These are phyloP conservation scores for Drosophila koepferae DNA, from an alignment of 2,888 invertebrate genomes.

Conservation along the genomic window DNA sequence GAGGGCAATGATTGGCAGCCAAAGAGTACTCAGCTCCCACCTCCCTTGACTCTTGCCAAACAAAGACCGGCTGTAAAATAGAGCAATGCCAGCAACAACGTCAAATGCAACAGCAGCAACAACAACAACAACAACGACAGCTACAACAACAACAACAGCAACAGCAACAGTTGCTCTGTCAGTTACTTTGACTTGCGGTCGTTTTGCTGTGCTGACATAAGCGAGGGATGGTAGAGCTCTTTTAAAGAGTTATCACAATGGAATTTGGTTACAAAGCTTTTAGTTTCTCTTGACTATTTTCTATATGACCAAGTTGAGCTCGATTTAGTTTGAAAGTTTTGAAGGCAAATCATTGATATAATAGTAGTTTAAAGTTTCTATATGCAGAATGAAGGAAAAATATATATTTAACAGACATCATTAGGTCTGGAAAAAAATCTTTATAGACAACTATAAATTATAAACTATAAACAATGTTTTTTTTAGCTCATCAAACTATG, in stretches of 20 bases:
- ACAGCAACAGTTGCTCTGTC: slow-evolving; percentile 56
- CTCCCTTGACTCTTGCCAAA: slow-evolving; percentile 4
- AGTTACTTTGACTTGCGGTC: slow-evolving; percentile 65
- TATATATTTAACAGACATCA: too few species aligned
- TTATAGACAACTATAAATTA: too few species aligned
- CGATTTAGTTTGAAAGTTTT: too few species aligned
- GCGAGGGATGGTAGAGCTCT: slow-evolving; percentile 42
- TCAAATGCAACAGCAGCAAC: slow-evolving; percentile 20
- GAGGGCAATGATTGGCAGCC: slow-evolving; percentile 72
- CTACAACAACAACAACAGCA: slow-evolving; percentile 41
- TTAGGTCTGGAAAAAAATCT: too few species aligned
- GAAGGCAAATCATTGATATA: too few species aligned
- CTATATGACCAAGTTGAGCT: too few species aligned
- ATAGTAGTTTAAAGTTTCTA: too few species aligned
- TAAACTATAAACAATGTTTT: too few species aligned
- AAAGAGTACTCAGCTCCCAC: slow-evolving; percentile 16
- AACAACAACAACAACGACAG: slow-evolving; percentile 28
- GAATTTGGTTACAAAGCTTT: too few species aligned
- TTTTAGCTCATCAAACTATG: too few species aligned
- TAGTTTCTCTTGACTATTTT: too few species aligned
- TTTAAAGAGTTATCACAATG: background rate
- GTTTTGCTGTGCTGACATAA: slow-evolving; percentile 41
- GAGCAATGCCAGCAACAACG: slow-evolving; percentile 61
- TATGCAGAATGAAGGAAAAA: too few species aligned
- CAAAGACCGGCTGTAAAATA: slow-evolving; percentile 68